Evolutionary conservation across 2,113 vertebrate genomes (phyloP).

Genomic region (Australoheros scitulus): DNA sequence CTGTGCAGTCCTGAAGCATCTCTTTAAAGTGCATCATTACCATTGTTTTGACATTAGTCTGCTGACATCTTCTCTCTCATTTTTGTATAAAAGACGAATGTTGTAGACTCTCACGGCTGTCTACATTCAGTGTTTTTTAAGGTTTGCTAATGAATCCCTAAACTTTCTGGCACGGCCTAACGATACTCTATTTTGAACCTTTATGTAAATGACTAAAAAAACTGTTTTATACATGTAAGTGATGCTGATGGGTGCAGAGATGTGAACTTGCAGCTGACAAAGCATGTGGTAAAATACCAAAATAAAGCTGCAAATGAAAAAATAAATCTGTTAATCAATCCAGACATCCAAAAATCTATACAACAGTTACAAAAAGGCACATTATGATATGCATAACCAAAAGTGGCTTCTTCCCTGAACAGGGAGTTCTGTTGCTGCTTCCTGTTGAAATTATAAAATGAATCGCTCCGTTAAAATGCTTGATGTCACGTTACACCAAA

Average conservation of each 20-base stretch:
- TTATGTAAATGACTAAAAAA: neutral
- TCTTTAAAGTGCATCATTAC: constrained; percentile 27
- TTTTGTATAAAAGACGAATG: neutral
- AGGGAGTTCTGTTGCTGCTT: neutral
- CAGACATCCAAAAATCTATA: constrained; percentile 5
- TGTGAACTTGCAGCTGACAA: constrained; percentile 20
- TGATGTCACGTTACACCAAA: neutral
- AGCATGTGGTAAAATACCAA: constrained; percentile 22
- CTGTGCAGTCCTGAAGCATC: constrained; percentile 9
- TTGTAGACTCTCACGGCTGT: neutral
- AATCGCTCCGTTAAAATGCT: neutral
- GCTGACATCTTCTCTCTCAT: neutral
- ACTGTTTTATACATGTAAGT: neutral
- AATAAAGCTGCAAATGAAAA: constrained; percentile 42
- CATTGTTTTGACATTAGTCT: neutral
- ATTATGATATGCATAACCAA: constrained; percentile 65
- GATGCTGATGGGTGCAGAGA: neutral
- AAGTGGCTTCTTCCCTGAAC: constrained; percentile 27
- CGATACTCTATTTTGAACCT: neutral
- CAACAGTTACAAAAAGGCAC: constrained; percentile 71
- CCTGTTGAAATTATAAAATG: neutral
- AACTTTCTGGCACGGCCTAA: neutral
- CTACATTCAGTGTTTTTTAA: neutral
- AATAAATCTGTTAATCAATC: constrained; percentile 13
- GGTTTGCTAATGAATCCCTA: neutral